A percentile compares a stretch with the other conserved stretches of the same genome.
These are phyloP conservation scores for Aleadryas rufinucha DNA, from an alignment of 2,113 vertebrate genomes.

Conservation along the genomic window DNA sequence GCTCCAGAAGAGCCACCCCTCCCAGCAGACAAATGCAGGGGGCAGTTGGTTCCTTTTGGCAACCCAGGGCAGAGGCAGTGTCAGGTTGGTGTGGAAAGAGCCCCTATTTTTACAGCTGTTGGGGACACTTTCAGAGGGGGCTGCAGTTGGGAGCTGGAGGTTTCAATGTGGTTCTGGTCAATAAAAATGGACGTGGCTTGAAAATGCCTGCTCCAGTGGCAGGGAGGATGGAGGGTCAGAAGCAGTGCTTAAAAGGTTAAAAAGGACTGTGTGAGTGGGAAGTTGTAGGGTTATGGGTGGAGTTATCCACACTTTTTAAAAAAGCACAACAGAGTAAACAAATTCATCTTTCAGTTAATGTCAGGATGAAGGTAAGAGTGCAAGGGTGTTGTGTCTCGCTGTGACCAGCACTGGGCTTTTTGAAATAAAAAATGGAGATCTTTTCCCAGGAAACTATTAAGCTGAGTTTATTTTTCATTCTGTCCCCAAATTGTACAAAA, in stretches of 20 bases:
- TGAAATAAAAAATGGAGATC: neutral
- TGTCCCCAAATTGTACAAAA: neutral
- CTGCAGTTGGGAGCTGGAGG: neutral
- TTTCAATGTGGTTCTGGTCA: neutral
- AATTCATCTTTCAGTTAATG: conserved; percentile 36
- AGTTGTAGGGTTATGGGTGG: conserved; percentile 57
- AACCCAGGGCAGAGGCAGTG: neutral
- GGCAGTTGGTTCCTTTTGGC: neutral
- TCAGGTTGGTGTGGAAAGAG: neutral
- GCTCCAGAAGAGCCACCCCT: neutral
- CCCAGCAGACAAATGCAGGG: neutral
- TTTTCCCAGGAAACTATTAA: neutral
- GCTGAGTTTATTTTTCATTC: neutral
- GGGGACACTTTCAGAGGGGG: neutral
- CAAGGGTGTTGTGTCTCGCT: neutral
- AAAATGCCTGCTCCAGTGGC: neutral
- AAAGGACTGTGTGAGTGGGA: conserved; percentile 36
- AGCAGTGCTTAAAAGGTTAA: conserved; percentile 67
- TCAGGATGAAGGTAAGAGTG: conserved; percentile 19
- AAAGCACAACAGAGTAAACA: conserved; percentile 48
- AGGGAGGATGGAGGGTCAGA: neutral
- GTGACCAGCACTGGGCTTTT: neutral
- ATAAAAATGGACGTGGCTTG: conserved; percentile 11
- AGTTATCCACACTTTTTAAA: conserved; percentile 34
- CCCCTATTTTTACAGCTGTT: conserved; percentile 36